Base-by-base conservation (phyloP, 2,797 vertebrate species). In the Echeneis naucrates region DNA sequence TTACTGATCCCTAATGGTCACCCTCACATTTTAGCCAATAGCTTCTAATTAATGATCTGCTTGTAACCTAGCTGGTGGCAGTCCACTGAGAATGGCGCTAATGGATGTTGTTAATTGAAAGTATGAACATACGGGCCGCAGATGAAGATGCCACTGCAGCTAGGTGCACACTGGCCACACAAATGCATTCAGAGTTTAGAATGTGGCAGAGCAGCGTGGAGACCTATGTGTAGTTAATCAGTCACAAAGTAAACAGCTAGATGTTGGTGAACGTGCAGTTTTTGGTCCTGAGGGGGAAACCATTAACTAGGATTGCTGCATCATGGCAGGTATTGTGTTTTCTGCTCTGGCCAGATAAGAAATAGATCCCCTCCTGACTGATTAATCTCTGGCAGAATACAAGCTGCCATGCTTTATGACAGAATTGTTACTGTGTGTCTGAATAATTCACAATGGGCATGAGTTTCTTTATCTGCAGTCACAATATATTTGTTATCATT, bases 31-130 rank as follows among this genome's bases (percentile, higher is more conserved):
- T 70, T 65, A 70, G 79, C 84, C 73, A 64, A 65, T 80, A 74
- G 70, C 59, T 78, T 79, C 73, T 83, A 73, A 88, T 83, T 78
- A 87, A 79, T 83, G 69, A 73, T 55, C 68, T 24, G 73, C 85
- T 85, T 64, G 63, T 76, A 59, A 67, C 72, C 82, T 83, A 67
- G 87, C 87, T 72, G 83, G 75, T 81, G 66, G 59, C 75, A 16
- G 66, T 85, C 81, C 72, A 26, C 55, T 24, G 68, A 75, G 73
- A 66, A 72, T 8, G 59, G 12, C 37, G 55, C 75, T 91, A 90
- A 92, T 90, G 87, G 83, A 92, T 78, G 74, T 62, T 80, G 75
- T 87, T 91, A 85, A 90, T 85, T 89, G 70, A 81, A 82, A 50
- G 76, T 74, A 77, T 56, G 80, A 89, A 85, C 82, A 78, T 53